Percentiles rank a stretch among this genome's conserved stretches.
Evolutionary conservation across 2,113 vertebrate genomes (phyloP).

Genomic region (Myiopsitta monachus): DNA sequence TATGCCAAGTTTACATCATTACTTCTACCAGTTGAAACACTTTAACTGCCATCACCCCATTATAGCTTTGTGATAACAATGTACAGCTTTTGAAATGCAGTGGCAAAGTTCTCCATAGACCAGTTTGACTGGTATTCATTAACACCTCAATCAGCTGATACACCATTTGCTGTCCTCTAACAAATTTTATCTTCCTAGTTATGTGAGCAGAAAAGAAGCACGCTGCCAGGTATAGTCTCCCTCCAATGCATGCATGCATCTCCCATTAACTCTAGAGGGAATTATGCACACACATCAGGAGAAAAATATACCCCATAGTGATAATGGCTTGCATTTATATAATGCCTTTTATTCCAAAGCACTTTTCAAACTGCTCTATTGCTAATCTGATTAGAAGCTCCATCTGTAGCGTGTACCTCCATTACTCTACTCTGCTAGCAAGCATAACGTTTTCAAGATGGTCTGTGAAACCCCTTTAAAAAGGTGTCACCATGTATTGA

Average conservation of each 20-base stretch:
- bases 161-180: constrained; percentile 4
- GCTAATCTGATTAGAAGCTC: constrained; percentile 70
- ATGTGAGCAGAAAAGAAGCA: constrained; percentile 4
- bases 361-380: constrained; percentile 68
- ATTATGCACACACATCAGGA: constrained; percentile 66
- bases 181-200: neutral
- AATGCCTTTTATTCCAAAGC: constrained; percentile 66
- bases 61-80: neutral
- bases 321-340: constrained; percentile 70
- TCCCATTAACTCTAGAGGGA: constrained; percentile 65
- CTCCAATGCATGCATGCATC: constrained; percentile 40
- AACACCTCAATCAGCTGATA: neutral
- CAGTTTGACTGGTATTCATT: neutral
- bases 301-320: constrained; percentile 71
- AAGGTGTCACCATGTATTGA: constrained; percentile 21
- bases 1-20: neutral
- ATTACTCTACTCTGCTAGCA: constrained; percentile 40
- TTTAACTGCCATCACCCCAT: neutral
- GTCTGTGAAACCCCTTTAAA: constrained; percentile 22
- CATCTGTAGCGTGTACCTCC: constrained; percentile 61
- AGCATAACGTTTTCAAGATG: constrained; percentile 33
- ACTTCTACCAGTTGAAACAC: neutral
- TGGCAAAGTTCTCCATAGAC: neutral
- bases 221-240: constrained; percentile 19
- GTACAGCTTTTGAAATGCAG: neutral